Base-by-base conservation (phyloP, 1,140 invertebrate species). In the Lucilia cuprina region DNA sequence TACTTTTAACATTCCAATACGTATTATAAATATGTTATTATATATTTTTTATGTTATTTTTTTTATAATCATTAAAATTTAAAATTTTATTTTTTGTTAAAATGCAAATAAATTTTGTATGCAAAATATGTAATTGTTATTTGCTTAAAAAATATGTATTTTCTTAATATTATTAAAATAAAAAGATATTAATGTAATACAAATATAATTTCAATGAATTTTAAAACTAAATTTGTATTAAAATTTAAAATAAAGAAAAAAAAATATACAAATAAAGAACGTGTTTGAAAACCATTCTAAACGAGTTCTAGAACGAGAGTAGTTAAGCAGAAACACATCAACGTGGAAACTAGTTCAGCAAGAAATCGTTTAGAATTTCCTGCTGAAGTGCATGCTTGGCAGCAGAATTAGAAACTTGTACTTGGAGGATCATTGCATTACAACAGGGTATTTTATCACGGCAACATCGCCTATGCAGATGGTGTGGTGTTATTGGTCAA, bases 141-240 rank as follows among this genome's bases (percentile, higher is more conserved):
- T 70, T 70, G 65, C 65, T 70, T 70, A 25, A 70, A n/a, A 30
- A 70, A 70, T 70, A 25, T 70, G 65, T 70, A 70, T 70, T 70
- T 25, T 70, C 19, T 70, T 9, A 25, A 19, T 70, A 70, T 70
- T 70, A 70, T 19, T 30, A 30, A 30, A 30, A 30, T 2, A 30
- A 21, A 25, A 21, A 21, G 21, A 21, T 21, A 70, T 7, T 21
- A 70, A 70, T 19, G 1, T 19, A 21, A 21, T 21, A 70, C 21
- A 70, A 25, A 70, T 9, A 9, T 25, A 21, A 60, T 60, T 14
- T 14, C 3, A 60, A 60, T 60, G 14, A 41, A 41, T 41, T 41
- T 55, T 55, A 55, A n/a, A 49, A 49, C 7, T 55, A 55, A 17
- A 55, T 55, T 55, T 55, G 9, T 55, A 55, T 55, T 55, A 2